These are phyloP conservation scores for Anguilla marmorata DNA, from an alignment of 2,797 vertebrate genomes.

Conservation along the genomic window DNA sequence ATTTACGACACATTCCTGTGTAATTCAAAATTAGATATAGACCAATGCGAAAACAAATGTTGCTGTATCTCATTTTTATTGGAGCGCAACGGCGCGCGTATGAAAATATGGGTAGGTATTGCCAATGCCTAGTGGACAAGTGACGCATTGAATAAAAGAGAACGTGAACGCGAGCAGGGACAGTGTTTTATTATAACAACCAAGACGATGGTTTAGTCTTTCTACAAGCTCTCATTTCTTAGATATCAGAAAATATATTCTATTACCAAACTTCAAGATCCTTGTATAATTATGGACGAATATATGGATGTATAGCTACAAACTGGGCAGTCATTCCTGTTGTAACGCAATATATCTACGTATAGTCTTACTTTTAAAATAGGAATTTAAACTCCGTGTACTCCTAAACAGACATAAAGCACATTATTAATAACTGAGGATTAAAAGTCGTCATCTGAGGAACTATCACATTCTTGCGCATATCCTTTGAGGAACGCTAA, in stretches of 20 bases:
- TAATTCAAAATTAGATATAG: background rate
- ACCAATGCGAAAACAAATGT: background rate
- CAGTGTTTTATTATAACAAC: background rate
- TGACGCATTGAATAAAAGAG: constrained; percentile 3
- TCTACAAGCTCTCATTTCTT: background rate
- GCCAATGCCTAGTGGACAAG: background rate
- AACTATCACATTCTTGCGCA: background rate
- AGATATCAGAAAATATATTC: background rate
- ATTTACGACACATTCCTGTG: background rate
- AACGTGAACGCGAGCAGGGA: background rate
- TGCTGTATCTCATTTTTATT: background rate
- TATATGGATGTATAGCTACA: background rate
- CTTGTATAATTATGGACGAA: background rate
- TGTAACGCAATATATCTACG: background rate
- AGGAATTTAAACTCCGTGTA: background rate
- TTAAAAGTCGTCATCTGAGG: background rate
- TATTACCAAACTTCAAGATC: background rate
- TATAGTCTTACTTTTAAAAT: background rate
- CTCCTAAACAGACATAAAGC: background rate
- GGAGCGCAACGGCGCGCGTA: background rate
- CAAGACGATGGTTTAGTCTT: background rate
- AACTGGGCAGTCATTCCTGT: background rate
- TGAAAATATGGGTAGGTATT: background rate
- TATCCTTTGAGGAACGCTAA: background rate
- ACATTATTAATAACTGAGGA: background rate